phyloP scores from a whole-genome alignment of 2,113 vertebrate genomes.

The Smithornis capensis region DNA sequence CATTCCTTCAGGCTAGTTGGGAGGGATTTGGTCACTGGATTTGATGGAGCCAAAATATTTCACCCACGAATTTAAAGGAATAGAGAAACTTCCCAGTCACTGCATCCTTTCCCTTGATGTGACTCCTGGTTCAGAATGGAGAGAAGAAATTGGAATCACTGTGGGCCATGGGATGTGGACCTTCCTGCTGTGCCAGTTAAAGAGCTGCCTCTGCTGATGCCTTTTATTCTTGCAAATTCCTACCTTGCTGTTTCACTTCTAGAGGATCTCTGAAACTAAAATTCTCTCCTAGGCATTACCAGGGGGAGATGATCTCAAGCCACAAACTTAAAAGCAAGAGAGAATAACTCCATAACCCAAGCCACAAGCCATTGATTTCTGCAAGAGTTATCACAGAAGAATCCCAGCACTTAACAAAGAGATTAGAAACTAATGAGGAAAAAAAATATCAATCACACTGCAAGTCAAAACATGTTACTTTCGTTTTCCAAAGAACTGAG shows the following conservation, averaged over 20 bases:
- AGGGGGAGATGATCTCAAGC: not conserved
- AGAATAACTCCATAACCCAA: not conserved
- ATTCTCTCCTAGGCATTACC: not conserved
- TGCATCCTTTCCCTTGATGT: fast-evolving
- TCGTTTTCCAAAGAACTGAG: not conserved
- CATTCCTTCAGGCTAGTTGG: not conserved
- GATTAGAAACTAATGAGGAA: slow-evolving; percentile 18
- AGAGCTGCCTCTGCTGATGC: not conserved
- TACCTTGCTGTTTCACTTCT: not conserved
- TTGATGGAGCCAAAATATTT: not conserved
- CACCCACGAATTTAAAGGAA: not conserved
- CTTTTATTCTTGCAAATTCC: not conserved
- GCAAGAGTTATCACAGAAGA: not conserved
- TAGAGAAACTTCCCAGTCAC: not conserved
- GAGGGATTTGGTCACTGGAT: not conserved
- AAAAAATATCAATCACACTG: not conserved
- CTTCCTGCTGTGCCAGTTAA: not conserved
- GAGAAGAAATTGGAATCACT: not conserved
- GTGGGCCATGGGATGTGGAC: not conserved
- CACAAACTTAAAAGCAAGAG: not conserved
- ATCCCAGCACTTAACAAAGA: slow-evolving; percentile 1
- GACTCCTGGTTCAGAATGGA: not conserved
- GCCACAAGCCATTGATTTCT: not conserved
- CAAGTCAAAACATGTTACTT: not conserved
- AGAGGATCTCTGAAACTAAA: not conserved